These are phyloP conservation scores for Macroteleia sp. DNA, from an alignment of 2,888 invertebrate genomes.

Conservation along the genomic window DNA sequence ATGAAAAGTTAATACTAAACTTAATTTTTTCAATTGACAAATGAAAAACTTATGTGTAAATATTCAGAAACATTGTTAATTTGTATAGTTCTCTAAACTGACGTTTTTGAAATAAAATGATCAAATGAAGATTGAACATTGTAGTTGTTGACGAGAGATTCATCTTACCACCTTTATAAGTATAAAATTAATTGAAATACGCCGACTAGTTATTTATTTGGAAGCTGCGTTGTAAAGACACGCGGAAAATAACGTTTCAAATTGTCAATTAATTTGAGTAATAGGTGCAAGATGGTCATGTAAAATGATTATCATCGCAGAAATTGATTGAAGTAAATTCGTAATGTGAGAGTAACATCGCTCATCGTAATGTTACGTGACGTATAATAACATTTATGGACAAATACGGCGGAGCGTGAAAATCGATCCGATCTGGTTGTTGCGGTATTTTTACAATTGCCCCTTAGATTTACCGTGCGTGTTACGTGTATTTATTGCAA, in stretches of 20 bases:
- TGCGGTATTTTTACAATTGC: constrained; percentile 57
- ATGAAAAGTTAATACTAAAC: too few relatives aligned
- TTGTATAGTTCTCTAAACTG: too few relatives aligned
- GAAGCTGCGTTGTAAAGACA: neutral
- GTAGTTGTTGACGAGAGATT: too few relatives aligned
- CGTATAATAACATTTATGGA: constrained; percentile 55
- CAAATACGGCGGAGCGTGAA: constrained; percentile 70
- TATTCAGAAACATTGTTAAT: too few relatives aligned
- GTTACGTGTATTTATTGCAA: constrained; percentile 45
- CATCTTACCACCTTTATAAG: neutral
- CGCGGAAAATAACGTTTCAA: constrained; percentile 14
- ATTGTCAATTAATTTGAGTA: constrained; percentile 36
- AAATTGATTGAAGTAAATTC: constrained; percentile 47
- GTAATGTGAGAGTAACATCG: constrained; percentile 39
- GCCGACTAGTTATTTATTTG: constrained; percentile 9
- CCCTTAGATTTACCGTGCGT: constrained; percentile 19
- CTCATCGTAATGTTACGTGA: constrained; percentile 44
- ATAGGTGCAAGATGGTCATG: neutral
- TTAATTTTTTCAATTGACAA: too few relatives aligned
- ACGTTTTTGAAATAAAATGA: neutral
- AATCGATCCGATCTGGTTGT: constrained; percentile 78
- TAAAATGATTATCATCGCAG: constrained; percentile 35
- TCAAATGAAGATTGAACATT: neutral
- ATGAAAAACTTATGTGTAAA: too few relatives aligned
- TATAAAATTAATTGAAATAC: constrained; percentile 4